Evolutionary conservation across 2,888 invertebrate genomes (phyloP), one percentile per base, ranked within the genome.

Genomic region (Venusia cambrica): DNA sequence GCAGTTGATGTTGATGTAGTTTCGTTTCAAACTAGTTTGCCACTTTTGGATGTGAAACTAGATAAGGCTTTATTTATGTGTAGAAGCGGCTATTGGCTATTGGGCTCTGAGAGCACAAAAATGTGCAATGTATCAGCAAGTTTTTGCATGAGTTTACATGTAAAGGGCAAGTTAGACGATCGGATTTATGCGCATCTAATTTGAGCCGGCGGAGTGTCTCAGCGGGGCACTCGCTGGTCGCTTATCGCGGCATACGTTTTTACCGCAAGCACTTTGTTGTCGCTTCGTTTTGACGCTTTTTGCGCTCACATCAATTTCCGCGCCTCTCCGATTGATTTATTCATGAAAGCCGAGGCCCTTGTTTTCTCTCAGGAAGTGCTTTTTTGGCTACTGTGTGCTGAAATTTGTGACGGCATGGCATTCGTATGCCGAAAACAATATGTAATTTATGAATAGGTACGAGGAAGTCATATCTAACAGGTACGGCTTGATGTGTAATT

Each of bases 301-400:
- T 85, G 78, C 57, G 56, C 69, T 57, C 76, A 73, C 81, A 85
- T 85, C 83, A 85, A 85, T 85, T 84, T 85, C 85, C 85, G 78
- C 85, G 85, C 84, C 80, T 83, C 69, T 49, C 44, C 70, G 69
- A 78, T 78, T 84, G 83, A 83, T 85, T 87, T 87, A 85, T 87
- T 85, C 85, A 87, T 85, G 84, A 83, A 78, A 73, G 68, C 57
- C 58, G 45, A 52, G 46, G 48, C 60, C 62, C 69, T 68, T 73
- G 75, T 71, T 70, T 74, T 71, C 70, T 76, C 80, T 79, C 80
- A 84, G 84, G 85, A 85, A 85, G 78, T 80, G 67, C 54, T 66
- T 84, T 85, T 85, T 81, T 67, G 75, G 69, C 50, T 52, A 51
- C 53, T 60, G 62, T 66, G 67, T 59, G 61, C 77, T 81, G 75